phyloP scores from a whole-genome alignment of 2,113 vertebrate genomes.

The Prunella fulvescens region DNA sequence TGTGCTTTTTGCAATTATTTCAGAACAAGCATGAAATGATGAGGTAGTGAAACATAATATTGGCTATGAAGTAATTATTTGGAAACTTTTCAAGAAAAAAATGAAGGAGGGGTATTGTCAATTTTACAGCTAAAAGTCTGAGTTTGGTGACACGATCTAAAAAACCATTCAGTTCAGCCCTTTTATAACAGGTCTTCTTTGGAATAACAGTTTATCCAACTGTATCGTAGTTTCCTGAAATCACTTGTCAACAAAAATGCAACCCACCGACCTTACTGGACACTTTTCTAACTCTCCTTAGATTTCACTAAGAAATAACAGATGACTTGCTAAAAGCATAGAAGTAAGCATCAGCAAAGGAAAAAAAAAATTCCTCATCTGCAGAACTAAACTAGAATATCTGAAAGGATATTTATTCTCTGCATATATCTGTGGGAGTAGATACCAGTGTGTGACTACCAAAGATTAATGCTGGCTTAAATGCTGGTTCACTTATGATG shows the following conservation, averaged over 20 bases:
- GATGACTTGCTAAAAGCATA: neutral
- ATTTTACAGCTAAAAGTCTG: neutral
- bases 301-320: neutral
- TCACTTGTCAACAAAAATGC: neutral
- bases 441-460: neutral
- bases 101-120: neutral
- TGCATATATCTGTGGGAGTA: neutral
- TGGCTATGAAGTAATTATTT: constrained; percentile 11
- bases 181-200: neutral
- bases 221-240: neutral
- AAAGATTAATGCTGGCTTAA: neutral
- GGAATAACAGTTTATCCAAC: neutral
- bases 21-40: constrained; percentile 1
- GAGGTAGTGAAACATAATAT: constrained; percentile 23
- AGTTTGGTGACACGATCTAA: neutral
- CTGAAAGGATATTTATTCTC: neutral
- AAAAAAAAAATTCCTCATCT: neutral
- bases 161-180: neutral
- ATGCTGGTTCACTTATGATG: neutral
- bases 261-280: neutral
- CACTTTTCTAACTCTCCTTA: neutral
- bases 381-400: neutral
- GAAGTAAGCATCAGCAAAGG: neutral
- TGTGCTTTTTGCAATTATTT: constrained; percentile 27
- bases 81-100: constrained; percentile 19